Conservation (phyloP, 2,797 vertebrate genomes). For the Cynopterus sphinx region DNA sequence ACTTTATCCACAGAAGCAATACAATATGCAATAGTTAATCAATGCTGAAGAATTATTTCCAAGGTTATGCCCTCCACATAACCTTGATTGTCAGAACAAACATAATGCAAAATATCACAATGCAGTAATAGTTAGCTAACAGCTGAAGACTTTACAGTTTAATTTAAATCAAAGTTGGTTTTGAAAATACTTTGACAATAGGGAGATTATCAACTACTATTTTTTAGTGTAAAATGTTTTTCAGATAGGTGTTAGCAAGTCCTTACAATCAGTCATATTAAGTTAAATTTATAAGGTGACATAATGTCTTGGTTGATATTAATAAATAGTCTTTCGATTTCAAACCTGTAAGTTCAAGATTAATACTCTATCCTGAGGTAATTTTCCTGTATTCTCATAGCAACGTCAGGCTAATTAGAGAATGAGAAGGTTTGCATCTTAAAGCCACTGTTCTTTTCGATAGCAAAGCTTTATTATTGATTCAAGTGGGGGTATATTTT, state of each 20-base stretch:
- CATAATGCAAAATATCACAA: not conserved
- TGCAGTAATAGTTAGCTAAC: not conserved
- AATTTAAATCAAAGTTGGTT: not conserved
- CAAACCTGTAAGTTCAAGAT: not conserved
- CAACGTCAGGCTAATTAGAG: not conserved
- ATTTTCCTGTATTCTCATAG: not conserved
- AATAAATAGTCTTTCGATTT: not conserved
- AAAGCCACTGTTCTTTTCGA: not conserved
- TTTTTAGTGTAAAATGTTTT: not conserved
- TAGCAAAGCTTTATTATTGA: not conserved
- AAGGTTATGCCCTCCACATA: not conserved
- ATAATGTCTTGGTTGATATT: not conserved
- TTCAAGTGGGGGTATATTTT: not conserved
- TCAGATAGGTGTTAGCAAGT: not conserved
- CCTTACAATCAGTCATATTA: not conserved
- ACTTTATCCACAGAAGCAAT: not conserved
- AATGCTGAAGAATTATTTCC: not conserved
- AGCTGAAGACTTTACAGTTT: not conserved
- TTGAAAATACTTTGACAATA: not conserved
- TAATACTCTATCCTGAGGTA: not conserved
- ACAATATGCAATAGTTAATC: not conserved
- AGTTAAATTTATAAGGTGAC: not conserved
- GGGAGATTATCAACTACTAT: not conserved
- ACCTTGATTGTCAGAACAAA: not conserved
- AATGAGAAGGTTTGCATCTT: not conserved